Evolutionary conservation across 1,140 invertebrate species (phyloP).

Genomic region (Cyphomyrmex costatus): DNA sequence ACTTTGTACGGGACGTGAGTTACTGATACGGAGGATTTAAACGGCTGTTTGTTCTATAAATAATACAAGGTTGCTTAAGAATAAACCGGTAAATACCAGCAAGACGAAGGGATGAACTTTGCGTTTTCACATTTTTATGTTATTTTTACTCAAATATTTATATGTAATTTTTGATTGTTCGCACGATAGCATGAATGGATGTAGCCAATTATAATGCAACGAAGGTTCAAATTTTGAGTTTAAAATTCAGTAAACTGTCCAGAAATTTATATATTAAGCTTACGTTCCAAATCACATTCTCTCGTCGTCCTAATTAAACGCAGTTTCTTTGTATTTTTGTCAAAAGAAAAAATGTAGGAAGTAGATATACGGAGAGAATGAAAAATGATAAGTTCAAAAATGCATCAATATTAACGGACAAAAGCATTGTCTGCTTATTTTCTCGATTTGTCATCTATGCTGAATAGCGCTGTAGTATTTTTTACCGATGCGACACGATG

Average conservation of each 20-base stretch:
- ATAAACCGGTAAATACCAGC: not conserved
- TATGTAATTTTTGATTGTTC: not conserved
- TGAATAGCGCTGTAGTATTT: not conserved
- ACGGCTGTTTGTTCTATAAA: constrained; percentile 44
- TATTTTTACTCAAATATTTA: constrained; percentile 5
- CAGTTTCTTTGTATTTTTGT: constrained; percentile 6
- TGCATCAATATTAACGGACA: too few relatives aligned
- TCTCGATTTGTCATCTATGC: not conserved
- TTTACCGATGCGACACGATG: constrained; percentile 21
- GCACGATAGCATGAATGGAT: not conserved
- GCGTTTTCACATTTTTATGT: not conserved
- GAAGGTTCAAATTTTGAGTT: not conserved
- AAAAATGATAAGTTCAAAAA: not conserved
- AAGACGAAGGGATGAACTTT: not conserved
- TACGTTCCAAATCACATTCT: not conserved
- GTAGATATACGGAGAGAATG: not conserved
- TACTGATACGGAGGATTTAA: constrained; percentile 38
- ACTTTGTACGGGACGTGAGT: not conserved
- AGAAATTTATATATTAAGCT: not conserved
- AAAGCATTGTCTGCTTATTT: not conserved
- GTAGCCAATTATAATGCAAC: constrained; percentile 19
- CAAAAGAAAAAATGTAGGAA: not conserved
- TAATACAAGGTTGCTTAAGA: constrained; percentile 35
- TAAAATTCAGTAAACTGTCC: not conserved
- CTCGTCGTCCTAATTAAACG: not conserved